phyloP scores from a whole-genome alignment of 2,113 vertebrate species.

The Sciurus niger region DNA sequence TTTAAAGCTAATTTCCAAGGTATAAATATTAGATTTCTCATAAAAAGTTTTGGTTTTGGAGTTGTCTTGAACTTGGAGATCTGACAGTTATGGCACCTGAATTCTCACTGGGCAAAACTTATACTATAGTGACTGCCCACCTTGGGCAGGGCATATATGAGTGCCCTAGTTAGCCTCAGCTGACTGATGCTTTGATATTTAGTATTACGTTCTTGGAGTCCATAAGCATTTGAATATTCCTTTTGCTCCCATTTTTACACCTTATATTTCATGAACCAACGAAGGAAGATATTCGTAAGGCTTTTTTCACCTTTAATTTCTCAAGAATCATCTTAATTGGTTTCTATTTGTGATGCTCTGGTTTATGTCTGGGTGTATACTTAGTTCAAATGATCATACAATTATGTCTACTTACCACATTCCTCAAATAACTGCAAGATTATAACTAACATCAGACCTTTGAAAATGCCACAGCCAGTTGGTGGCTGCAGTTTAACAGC shows the following conservation, averaged over 20 bases:
- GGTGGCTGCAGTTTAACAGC: neutral
- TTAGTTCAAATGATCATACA: neutral
- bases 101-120: neutral
- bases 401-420: neutral
- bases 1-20: neutral
- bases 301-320: conserved; percentile 31
- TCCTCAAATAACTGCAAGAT: neutral
- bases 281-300: neutral
- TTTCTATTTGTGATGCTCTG: conserved; percentile 12
- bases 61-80: neutral
- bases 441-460: neutral
- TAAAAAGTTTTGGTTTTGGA: conserved; percentile 14
- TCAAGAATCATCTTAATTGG: neutral
- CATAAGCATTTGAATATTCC: neutral
- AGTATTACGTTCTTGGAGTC: neutral
- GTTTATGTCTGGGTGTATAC: neutral
- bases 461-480: neutral
- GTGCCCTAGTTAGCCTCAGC: neutral
- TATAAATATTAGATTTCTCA: conserved; percentile 33
- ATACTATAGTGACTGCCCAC: neutral
- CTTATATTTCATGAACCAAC: neutral
- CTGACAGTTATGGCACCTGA: neutral
- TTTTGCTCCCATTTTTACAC: neutral
- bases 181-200: neutral
- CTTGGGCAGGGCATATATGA: no score